These are phyloP conservation scores for Trachelus stipa DNA, from an alignment of 2,888 invertebrate species.

Conservation along the genomic window DNA sequence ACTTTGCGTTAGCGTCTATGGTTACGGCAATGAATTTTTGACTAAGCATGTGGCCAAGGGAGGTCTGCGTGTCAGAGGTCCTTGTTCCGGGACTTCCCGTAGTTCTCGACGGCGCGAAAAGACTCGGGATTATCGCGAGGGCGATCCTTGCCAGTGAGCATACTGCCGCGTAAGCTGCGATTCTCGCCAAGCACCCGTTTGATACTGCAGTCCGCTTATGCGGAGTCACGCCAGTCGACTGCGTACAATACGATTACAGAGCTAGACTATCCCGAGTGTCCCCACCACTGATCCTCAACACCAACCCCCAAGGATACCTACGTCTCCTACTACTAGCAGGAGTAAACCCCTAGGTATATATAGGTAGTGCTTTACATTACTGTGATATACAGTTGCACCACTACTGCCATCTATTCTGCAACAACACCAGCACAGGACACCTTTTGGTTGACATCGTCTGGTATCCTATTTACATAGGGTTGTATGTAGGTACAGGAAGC, in stretches of 20 bases:
- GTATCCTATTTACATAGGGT: not conserved
- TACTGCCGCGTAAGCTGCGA: constrained; percentile 39
- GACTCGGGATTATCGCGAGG: constrained; percentile 25
- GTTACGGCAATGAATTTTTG: constrained; percentile 32
- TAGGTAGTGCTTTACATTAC: not conserved
- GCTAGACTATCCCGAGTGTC: constrained; percentile 44
- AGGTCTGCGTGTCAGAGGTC: constrained; percentile 48
- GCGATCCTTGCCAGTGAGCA: constrained; percentile 45
- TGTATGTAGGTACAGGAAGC: not conserved
- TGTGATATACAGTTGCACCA: not conserved
- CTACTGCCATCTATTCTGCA: not conserved
- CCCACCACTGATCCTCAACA: not conserved
- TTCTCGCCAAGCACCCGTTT: constrained; percentile 4
- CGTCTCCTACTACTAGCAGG: not conserved
- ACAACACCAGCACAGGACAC: not conserved
- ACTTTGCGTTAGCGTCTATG: constrained; percentile 19
- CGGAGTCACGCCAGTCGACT: constrained; percentile 62
- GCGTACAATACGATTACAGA: constrained; percentile 60
- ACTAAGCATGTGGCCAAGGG: constrained; percentile 15
- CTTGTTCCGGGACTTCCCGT: constrained; percentile 3
- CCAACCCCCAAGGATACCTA: not conserved
- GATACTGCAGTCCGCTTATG: constrained; percentile 48
- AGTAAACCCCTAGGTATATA: not conserved
- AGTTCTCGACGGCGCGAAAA: not conserved
- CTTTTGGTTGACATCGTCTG: not conserved